Percentiles rank a stretch among this genome's conserved stretches.
These are phyloP conservation scores for Brachionus plicatilis DNA, from an alignment of 1,140 invertebrate species.

Conservation along the genomic window DNA sequence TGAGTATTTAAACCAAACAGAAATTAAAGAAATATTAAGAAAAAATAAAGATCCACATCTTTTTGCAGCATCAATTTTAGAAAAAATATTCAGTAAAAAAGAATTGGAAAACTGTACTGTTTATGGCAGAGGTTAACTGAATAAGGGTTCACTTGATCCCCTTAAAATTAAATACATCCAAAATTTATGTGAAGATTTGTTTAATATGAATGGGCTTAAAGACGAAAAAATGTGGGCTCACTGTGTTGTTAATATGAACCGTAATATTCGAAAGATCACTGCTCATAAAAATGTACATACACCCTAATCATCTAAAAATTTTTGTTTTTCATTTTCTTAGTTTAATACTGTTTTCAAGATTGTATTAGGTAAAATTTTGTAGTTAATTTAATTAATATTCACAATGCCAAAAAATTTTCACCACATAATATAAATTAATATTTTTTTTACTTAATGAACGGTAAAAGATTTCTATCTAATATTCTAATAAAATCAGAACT, in stretches of 20 bases:
- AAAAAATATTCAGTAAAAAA: not conserved
- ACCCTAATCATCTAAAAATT: not conserved
- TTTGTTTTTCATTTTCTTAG: not conserved
- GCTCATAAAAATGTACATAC: not conserved
- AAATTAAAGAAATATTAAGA: not conserved
- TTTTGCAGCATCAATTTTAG: not conserved
- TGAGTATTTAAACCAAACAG: not conserved
- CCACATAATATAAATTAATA: not conserved
- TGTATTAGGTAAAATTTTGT: not conserved
- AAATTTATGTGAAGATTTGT: not conserved
- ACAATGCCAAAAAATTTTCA: too few species aligned
- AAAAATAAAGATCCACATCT: not conserved
- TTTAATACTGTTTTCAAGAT: not conserved
- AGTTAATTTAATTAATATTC: not conserved
- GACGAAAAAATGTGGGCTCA: not conserved
- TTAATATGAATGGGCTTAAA: not conserved
- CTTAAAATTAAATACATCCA: not conserved
- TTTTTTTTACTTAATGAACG: not conserved
- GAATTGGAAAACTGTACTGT: not conserved
- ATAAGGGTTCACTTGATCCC: not conserved
- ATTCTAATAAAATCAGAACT: not conserved
- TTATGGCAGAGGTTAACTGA: not conserved
- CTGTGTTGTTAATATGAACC: conserved; percentile 25
- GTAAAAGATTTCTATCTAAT: not conserved
- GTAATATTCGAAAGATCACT: conserved; percentile 1